Conservation (phyloP, 2,888 invertebrate genomes). For the Chaetogeoica ovagalla region DNA sequence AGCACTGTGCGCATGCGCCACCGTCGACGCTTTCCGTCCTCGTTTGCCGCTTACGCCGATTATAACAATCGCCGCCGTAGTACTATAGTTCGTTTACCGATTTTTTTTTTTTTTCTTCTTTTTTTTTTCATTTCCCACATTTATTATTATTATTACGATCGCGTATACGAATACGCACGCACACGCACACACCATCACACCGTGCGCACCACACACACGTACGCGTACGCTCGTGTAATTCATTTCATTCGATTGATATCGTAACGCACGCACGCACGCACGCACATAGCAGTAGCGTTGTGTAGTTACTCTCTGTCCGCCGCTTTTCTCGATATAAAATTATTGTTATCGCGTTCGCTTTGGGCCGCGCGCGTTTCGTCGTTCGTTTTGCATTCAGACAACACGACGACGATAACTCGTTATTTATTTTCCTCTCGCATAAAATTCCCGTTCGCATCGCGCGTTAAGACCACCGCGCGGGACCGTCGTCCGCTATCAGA, state of each 20-base stretch:
- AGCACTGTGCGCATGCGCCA: too few relatives aligned
- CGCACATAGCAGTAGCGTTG: neutral
- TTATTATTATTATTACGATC: neutral
- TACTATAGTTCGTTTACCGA: slow-evolving; percentile 8
- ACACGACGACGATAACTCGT: neutral
- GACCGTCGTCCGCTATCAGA: too few relatives aligned
- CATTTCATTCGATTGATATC: neutral
- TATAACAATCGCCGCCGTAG: neutral
- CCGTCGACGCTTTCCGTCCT: too few relatives aligned
- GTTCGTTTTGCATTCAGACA: neutral
- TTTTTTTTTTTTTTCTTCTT: neutral
- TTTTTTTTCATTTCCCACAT: neutral
- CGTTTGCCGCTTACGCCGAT: too few relatives aligned
- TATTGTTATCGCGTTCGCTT: too few relatives aligned
- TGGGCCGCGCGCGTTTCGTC: neutral
- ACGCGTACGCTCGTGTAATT: neutral
- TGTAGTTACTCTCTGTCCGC: too few relatives aligned
- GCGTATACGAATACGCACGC: neutral
- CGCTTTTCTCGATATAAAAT: too few relatives aligned
- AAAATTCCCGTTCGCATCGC: too few relatives aligned
- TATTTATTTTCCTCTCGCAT: neutral
- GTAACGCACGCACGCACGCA: neutral
- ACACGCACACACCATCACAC: neutral
- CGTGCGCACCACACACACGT: neutral
- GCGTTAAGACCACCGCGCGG: too few relatives aligned